Percentiles rank a stretch among this genome's conserved stretches.
Evolutionary conservation across 2,888 invertebrate genomes (phyloP).

Genomic region (Andrena fulva): DNA sequence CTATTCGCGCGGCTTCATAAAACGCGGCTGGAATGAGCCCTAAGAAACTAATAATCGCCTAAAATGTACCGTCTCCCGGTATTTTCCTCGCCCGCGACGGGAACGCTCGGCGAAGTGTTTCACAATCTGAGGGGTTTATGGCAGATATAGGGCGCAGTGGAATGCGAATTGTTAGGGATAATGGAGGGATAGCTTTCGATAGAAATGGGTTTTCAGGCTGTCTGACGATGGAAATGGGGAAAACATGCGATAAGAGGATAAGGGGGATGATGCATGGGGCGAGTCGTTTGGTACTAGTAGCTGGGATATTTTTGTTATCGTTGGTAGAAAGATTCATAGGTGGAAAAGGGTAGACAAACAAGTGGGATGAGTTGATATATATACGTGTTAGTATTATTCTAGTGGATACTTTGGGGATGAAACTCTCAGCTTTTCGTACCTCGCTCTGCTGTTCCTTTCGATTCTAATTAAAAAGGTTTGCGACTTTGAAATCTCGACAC

Average conservation of each 20-base stretch:
- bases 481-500: too few species aligned
- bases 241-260: constrained; percentile 3
- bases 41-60: constrained; percentile 8
- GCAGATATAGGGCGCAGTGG: background rate
- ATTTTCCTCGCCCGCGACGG: background rate
- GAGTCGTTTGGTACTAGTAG: background rate
- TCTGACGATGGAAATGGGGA: background rate
- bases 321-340: background rate
- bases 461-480: too few species aligned
- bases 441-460: too few species aligned
- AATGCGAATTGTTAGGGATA: background rate
- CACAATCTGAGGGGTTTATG: constrained; percentile 1
- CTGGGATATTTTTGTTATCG: background rate
- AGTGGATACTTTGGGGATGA: background rate
- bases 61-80: background rate
- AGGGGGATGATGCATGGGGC: background rate
- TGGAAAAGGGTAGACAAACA: background rate
- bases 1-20: background rate
- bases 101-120: background rate
- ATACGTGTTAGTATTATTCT: background rate
- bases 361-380: background rate
- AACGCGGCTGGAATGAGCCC: background rate
- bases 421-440: background rate
- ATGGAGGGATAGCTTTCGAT: background rate
- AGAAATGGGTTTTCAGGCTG: background rate